These are phyloP conservation scores for Salmo trutta DNA, from an alignment of 2,797 vertebrate genomes.

Conservation along the genomic window DNA sequence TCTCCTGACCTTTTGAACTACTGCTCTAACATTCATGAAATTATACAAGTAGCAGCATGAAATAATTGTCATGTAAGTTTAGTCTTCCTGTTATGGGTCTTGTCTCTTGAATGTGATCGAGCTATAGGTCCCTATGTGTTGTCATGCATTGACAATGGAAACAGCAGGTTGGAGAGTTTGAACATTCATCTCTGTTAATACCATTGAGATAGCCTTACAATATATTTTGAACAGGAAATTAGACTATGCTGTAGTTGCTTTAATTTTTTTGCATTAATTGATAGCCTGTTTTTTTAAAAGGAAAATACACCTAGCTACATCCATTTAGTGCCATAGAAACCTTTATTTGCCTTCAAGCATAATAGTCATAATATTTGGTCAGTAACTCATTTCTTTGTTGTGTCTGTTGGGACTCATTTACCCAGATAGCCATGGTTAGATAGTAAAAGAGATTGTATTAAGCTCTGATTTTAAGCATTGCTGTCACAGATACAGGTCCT, in stretches of 20 bases:
- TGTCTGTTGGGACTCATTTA: constrained; percentile 53
- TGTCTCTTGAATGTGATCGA: constrained; percentile 33
- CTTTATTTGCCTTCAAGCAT: constrained; percentile 79
- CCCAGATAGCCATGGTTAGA: constrained; percentile 33
- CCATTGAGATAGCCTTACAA: constrained; percentile 74
- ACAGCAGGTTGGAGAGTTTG: constrained; percentile 53
- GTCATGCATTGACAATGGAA: not conserved
- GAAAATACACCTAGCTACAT: constrained; percentile 74
- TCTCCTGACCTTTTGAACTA: constrained; percentile 69
- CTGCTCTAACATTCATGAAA: constrained; percentile 66
- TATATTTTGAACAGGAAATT: constrained; percentile 58
- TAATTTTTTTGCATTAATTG: constrained; percentile 57
- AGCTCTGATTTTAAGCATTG: not conserved
- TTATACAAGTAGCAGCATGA: constrained; percentile 74
- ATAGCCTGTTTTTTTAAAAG: constrained; percentile 72
- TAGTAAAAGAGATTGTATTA: constrained; percentile 32
- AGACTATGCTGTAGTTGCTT: constrained; percentile 57
- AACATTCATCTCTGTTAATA: constrained; percentile 63
- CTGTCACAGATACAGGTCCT: constrained; percentile 14
- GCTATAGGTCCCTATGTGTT: not conserved
- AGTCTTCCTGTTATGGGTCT: constrained; percentile 69
- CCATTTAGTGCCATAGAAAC: constrained; percentile 80
- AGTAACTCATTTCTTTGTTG: constrained; percentile 62
- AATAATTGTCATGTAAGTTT: constrained; percentile 62
- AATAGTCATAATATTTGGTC: constrained; percentile 63